Evolutionary conservation across 2,888 invertebrate genomes (phyloP).

Genomic region (Ochropleura leucogaster): DNA sequence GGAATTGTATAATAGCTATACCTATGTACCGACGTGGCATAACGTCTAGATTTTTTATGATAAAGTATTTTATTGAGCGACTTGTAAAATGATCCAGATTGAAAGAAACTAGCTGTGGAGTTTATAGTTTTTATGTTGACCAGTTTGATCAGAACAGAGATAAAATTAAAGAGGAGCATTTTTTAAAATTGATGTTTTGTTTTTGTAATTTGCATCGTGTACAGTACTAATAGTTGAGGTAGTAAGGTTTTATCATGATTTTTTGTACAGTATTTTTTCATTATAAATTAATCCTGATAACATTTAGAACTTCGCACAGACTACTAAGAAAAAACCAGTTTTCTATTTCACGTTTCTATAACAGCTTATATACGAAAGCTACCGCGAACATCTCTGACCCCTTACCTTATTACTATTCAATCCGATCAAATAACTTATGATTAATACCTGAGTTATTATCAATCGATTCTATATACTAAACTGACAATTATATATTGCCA

Average conservation of each 20-base stretch:
- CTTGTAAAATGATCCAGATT: constrained; percentile 60
- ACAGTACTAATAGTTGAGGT: too few species aligned
- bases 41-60: constrained; percentile 63
- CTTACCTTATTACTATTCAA: constrained; percentile 53
- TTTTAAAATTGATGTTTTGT: not conserved
- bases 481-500: constrained; percentile 60
- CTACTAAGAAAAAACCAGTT: constrained; percentile 16
- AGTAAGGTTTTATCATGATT: not conserved
- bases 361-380: constrained; percentile 38
- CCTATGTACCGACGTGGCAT: constrained; percentile 55
- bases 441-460: constrained; percentile 58
- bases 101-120: constrained; percentile 28
- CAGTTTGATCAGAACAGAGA: constrained; percentile 13
- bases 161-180: constrained; percentile 9
- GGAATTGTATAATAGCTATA: constrained; percentile 71
- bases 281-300: not conserved
- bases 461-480: constrained; percentile 59
- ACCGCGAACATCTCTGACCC: constrained; percentile 49
- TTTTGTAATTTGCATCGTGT: not conserved
- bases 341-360: constrained; percentile 13
- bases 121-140: constrained; percentile 30
- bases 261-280: not conserved
- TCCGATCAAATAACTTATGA: constrained; percentile 62
- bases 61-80: constrained; percentile 56
- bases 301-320: too few species aligned